phyloP scores from a whole-genome alignment of 2,888 invertebrate genomes.

The Drosophila sordidula region DNA sequence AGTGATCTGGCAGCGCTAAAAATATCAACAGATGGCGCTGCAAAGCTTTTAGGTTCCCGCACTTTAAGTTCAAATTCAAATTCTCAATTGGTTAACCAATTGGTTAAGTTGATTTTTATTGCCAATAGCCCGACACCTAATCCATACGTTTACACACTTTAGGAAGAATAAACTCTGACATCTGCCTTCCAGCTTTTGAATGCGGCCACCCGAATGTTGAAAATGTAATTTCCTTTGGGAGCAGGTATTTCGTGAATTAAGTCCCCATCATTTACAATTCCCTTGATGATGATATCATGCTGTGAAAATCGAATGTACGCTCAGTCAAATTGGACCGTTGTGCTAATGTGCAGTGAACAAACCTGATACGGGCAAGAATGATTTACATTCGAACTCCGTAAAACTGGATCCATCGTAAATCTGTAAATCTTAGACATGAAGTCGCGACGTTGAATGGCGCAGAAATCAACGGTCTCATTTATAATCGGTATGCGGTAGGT shows the following conservation, averaged over 20 bases:
- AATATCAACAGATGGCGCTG: neutral
- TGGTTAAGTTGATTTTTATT: neutral
- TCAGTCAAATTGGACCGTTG: neutral
- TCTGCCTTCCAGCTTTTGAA: conserved; percentile 30
- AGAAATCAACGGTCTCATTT: conserved; percentile 33
- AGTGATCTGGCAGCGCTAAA: neutral
- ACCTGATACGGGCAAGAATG: conserved; percentile 38
- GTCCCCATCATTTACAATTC: neutral
- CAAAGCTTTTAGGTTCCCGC: neutral
- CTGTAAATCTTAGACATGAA: neutral
- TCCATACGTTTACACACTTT: neutral
- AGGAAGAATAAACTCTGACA: conserved; percentile 3
- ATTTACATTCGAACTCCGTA: conserved; percentile 20
- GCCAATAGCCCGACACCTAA: neutral
- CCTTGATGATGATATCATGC: conserved; percentile 20
- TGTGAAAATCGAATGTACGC: neutral
- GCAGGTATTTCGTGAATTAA: conserved; percentile 30
- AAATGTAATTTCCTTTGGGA: conserved; percentile 38
- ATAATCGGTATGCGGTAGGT: conserved; percentile 15
- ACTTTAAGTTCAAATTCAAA: neutral
- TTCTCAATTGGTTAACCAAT: neutral
- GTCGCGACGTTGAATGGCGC: conserved; percentile 8
- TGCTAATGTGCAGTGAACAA: neutral
- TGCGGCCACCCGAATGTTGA: conserved; percentile 13
- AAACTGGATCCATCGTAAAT: neutral